A percentile compares a stretch with the other conserved stretches of the same genome.
Evolutionary conservation across 1,140 invertebrate genomes (phyloP).

Genomic region (Cydia amplana): DNA sequence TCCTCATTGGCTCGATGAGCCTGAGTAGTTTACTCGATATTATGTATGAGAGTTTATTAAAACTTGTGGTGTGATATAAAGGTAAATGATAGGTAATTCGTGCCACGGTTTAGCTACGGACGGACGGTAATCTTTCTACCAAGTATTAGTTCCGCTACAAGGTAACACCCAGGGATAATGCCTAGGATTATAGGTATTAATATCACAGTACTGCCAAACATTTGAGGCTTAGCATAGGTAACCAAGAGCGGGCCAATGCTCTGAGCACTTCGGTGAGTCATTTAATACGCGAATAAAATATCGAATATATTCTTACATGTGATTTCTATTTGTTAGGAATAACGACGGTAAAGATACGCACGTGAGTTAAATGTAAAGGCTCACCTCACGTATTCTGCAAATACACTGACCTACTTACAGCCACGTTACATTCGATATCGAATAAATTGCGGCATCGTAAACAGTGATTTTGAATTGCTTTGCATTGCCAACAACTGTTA

Average conservation of each 20-base stretch:
- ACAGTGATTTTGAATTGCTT: slow-evolving; percentile 6
- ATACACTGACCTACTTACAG: slow-evolving; percentile 15
- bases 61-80: too few relatives aligned
- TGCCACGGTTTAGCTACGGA: too few relatives aligned
- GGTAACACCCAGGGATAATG: too few relatives aligned
- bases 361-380: slow-evolving; percentile 26
- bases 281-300: slow-evolving; percentile 12
- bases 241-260: background rate
- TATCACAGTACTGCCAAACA: too few relatives aligned
- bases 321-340: slow-evolving; percentile 7
- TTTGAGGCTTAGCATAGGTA: too few relatives aligned
- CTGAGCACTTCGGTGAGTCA: background rate
- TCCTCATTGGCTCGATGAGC: too few relatives aligned
- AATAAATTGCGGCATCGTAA: slow-evolving; percentile 7
- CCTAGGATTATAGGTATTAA: too few relatives aligned
- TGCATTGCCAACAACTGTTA: slow-evolving; percentile 13
- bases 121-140: too few relatives aligned
- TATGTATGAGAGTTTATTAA: too few relatives aligned
- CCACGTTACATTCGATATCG: slow-evolving; percentile 14
- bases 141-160: too few relatives aligned
- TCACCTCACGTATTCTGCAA: slow-evolving; percentile 23
- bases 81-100: too few relatives aligned
- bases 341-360: slow-evolving; percentile 22
- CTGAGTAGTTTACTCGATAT: too few relatives aligned
- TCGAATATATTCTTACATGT: background rate